Evolutionary conservation across 2,888 invertebrate genomes (phyloP).

Genomic region (Diarsia rubi): DNA sequence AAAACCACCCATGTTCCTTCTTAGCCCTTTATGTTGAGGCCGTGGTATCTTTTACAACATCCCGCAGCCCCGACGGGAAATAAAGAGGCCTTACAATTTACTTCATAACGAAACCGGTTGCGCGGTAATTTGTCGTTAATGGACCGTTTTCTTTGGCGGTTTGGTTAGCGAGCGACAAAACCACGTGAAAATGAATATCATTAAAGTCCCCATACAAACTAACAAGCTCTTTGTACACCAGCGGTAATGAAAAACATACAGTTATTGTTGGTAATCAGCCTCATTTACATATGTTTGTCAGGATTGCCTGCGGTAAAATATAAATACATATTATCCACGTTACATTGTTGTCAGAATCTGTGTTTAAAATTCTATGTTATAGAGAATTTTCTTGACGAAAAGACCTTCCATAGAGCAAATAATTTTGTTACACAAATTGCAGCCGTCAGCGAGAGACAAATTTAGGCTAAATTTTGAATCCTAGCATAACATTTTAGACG

Average conservation of each 20-base stretch:
- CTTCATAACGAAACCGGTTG: slow-evolving; percentile 11
- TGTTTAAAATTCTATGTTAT: slow-evolving; percentile 1
- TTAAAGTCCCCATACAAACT: slow-evolving; percentile 39
- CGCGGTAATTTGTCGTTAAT: slow-evolving; percentile 18
- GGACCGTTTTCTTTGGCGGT: slow-evolving; percentile 17
- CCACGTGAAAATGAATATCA: slow-evolving; percentile 50
- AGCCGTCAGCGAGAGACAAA: neutral
- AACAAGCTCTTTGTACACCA: slow-evolving; percentile 60
- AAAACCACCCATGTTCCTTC: too few relatives aligned
- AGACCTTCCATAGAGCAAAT: neutral
- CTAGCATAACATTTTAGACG: neutral
- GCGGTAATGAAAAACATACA: slow-evolving; percentile 57
- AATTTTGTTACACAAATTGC: neutral
- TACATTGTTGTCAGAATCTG: slow-evolving; percentile 4
- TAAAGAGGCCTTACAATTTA: slow-evolving; percentile 14
- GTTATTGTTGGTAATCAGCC: slow-evolving; percentile 55
- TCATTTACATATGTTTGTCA: slow-evolving; percentile 58
- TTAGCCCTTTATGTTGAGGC: too few relatives aligned
- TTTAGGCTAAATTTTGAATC: neutral
- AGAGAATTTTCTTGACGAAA: neutral
- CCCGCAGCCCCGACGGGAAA: too few relatives aligned
- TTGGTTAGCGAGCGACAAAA: slow-evolving; percentile 23
- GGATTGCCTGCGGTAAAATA: slow-evolving; percentile 46
- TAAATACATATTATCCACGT: slow-evolving; percentile 13
- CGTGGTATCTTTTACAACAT: too few relatives aligned